A percentile compares a stretch with the other conserved stretches of the same genome.
These are phyloP conservation scores for Siniperca knerii DNA, from an alignment of 2,113 vertebrate genomes.

Conservation along the genomic window DNA sequence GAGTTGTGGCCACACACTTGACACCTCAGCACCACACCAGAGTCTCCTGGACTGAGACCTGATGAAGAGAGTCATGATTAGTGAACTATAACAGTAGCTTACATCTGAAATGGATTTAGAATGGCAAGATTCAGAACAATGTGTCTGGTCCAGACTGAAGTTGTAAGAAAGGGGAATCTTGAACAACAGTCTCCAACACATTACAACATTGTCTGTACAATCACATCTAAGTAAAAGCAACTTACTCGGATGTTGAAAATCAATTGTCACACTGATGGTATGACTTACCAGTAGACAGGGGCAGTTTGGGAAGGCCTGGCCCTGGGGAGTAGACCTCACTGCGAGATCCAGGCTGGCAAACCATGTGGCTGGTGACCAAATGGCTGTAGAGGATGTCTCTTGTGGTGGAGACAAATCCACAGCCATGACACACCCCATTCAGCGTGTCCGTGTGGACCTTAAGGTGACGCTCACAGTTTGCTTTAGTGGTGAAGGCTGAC, in stretches of 20 bases:
- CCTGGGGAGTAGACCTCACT: slow-evolving; percentile 90
- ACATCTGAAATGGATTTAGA: background rate
- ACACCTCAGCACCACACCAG: slow-evolving; percentile 86
- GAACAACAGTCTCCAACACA: background rate
- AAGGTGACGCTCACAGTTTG: slow-evolving; percentile 98
- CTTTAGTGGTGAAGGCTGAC: slow-evolving; percentile 98
- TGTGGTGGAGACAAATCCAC: slow-evolving; percentile 95
- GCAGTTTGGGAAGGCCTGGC: slow-evolving; percentile 81
- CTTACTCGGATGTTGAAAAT: background rate
- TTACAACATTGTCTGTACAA: background rate
- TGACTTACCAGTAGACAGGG: slow-evolving; percentile 85
- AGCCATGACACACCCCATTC: slow-evolving; percentile 95
- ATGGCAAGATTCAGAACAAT: background rate
- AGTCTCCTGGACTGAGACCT: slow-evolving; percentile 87
- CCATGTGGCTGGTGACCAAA: slow-evolving; percentile 97
- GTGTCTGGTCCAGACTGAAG: background rate
- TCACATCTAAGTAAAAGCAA: background rate
- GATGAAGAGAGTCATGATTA: slow-evolving; percentile 21
- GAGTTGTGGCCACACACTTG: slow-evolving; percentile 87
- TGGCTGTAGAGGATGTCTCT: slow-evolving; percentile 98
- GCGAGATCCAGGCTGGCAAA: slow-evolving; percentile 94
- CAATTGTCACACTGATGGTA: background rate
- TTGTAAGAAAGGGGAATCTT: background rate
- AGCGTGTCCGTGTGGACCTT: slow-evolving; percentile 97
- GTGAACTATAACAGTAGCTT: background rate